A percentile compares a stretch with the other conserved stretches of the same genome.
Conservation (phyloP, 2,888 invertebrate genomes). For the Spilarctia lutea region DNA sequence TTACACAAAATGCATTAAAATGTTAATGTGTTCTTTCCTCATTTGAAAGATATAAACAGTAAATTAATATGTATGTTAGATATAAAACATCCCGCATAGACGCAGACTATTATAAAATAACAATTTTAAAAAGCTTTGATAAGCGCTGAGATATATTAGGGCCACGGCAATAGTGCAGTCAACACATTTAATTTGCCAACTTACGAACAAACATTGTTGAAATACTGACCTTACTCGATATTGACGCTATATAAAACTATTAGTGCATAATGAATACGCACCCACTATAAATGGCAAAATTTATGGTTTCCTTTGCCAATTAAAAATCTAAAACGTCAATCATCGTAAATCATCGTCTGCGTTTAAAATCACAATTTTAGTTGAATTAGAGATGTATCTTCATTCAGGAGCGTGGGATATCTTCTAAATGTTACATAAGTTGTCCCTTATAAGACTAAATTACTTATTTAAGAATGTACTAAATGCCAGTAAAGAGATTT, state of each 20-base stretch:
- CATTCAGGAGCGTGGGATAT: neutral
- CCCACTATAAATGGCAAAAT: constrained; percentile 1
- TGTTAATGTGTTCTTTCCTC: neutral
- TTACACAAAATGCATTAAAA: neutral
- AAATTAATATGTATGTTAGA: too few species aligned
- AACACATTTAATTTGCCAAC: too few species aligned
- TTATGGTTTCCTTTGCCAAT: constrained; percentile 11
- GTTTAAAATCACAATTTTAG: neutral
- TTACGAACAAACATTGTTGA: neutral
- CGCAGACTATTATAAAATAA: too few species aligned
- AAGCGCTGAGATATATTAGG: too few species aligned
- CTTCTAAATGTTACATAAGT: neutral
- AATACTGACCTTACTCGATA: neutral
- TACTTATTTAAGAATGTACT: neutral
- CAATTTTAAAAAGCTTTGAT: too few species aligned
- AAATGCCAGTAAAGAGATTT: neutral
- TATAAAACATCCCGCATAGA: too few species aligned
- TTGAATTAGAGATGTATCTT: neutral
- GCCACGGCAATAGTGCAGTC: too few species aligned
- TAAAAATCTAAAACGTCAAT: constrained; percentile 7
- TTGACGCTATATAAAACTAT: neutral
- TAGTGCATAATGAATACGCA: neutral
- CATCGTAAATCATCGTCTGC: constrained; percentile 10
- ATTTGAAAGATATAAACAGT: neutral
- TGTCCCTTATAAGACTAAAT: neutral